Base-by-base conservation (phyloP, 1,140 invertebrate genomes). In the Oppia nitens region DNA sequence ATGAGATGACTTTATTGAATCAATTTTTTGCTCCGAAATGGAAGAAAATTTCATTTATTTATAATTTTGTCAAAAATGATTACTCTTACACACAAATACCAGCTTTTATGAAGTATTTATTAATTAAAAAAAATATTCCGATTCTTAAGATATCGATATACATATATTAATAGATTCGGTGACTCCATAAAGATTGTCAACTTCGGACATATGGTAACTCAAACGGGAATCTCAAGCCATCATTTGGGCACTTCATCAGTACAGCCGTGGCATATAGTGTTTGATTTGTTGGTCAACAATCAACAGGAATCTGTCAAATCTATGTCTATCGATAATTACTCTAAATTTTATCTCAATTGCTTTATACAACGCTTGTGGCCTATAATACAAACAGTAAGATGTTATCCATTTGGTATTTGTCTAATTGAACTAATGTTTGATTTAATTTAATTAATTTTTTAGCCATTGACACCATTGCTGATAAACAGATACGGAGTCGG, bases 1-100 rank as follows among this genome's bases (percentile, higher is more conserved):
- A 59, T 48, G 57, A 59, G 27, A 59, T 59, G 53, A 55, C 57
- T 6, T 47, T 59, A 25, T 26, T 59, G 2, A 59, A 59, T 59
- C 23, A 59, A 29, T 59, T 59, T 28, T 59, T 59, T 55, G 56
- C 24, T 26, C 17, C 57, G 6, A 53, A 59, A 45, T 59, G 57
- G 57, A 32, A 54, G 4, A 6, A 26, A 4, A 21, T 59, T n/a
- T 59, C 57, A 23, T 59, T 59, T 20, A 54, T 59, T 28, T 59
- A 59, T 26, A 59, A 59, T 26, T 59, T 32, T 59, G 28, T 54
- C 14, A 4, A 32, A 3, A 59, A 59, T 47, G 57, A 52, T 28
- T 12, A 23, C 11, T 24, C 11, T 21, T 59, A 59, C 26, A 59
- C 57, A 12, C 57, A 59, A 49, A 17, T 28, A n/a, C 53, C 57